Conservation (phyloP, 2,888 invertebrate species). For the Melanophora roralis region DNA sequence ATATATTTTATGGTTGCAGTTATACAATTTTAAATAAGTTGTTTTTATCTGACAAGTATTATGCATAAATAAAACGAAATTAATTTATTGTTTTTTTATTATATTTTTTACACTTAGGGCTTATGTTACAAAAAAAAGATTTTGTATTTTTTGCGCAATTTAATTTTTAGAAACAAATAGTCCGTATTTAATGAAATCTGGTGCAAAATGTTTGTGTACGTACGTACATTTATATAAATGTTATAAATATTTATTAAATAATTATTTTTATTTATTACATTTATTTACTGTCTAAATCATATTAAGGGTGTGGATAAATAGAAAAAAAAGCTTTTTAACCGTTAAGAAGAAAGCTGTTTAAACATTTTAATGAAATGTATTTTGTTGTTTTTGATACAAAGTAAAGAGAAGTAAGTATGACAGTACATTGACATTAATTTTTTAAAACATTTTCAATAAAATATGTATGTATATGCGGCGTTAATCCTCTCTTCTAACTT, state of each 20-base stretch:
- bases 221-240: not conserved
- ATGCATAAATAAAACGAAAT: not conserved
- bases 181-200: not conserved
- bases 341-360: slow-evolving; percentile 3
- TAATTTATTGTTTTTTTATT: not conserved
- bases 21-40: not conserved
- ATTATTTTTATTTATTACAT: not conserved
- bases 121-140: not conserved
- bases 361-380: not conserved
- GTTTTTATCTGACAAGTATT: not conserved
- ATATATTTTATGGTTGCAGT: slow-evolving; percentile 22
- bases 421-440: too few relatives aligned
- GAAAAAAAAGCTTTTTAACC: slow-evolving; percentile 17
- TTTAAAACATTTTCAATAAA: too few relatives aligned
- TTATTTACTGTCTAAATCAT: not conserved
- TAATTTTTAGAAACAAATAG: not conserved
- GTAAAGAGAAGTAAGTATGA: not conserved
- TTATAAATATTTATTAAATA: not conserved
- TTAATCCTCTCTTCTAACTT: too few relatives aligned
- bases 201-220: not conserved
- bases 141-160: not conserved
- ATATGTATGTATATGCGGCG: too few relatives aligned
- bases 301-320: slow-evolving; percentile 11
- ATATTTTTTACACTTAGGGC: not conserved
- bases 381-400: not conserved